Conservation (phyloP, 2,113 vertebrate genomes). For the Melanerpes aurifrons region DNA sequence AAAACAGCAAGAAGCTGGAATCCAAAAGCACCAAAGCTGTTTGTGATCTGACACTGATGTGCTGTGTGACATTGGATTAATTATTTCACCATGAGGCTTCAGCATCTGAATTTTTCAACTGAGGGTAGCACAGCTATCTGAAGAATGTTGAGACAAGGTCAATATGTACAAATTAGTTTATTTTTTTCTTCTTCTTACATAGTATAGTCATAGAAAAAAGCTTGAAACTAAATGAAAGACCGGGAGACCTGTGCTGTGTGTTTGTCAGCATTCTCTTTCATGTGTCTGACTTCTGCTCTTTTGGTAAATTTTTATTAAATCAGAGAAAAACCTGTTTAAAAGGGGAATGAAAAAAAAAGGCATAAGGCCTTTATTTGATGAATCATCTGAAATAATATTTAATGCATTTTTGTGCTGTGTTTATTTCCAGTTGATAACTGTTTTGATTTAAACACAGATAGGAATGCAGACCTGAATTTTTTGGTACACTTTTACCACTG, state of each 20-base stretch:
- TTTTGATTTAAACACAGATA: neutral
- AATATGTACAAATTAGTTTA: neutral
- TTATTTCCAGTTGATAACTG: neutral
- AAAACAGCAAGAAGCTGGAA: neutral
- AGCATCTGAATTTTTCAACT: neutral
- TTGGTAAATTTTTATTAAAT: neutral
- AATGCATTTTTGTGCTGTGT: neutral
- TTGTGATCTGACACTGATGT: neutral
- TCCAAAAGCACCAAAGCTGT: neutral
- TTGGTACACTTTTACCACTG: neutral
- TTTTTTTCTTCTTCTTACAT: neutral
- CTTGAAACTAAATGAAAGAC: neutral
- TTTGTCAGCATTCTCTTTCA: constrained; percentile 49
- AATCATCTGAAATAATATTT: neutral
- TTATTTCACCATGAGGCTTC: neutral
- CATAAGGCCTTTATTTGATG: neutral
- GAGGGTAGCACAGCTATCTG: neutral
- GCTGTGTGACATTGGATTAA: neutral
- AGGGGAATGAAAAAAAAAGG: neutral
- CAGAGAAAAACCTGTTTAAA: neutral
- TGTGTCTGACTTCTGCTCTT: neutral
- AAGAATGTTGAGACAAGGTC: neutral
- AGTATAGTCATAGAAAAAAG: neutral
- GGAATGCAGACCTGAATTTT: neutral
- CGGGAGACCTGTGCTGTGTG: neutral